Conservation (phyloP, 37 sponge, comb jelly and placozoan genomes). For the Cliona cf. orientalis region DNA sequence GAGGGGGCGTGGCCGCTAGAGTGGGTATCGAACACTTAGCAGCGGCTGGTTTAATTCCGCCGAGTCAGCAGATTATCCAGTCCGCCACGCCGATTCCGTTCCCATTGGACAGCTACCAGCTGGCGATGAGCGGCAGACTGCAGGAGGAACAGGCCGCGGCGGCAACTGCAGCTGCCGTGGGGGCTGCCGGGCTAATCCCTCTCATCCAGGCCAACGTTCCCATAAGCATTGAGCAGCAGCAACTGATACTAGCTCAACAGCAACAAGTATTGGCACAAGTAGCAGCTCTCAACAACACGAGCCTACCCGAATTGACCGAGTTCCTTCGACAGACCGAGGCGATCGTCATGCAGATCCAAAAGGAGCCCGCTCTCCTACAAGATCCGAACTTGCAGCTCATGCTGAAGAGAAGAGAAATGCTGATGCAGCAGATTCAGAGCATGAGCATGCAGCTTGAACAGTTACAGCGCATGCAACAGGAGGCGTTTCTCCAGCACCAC, state of each 20-base stretch:
- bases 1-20: neutral
- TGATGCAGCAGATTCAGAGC: neutral
- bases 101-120: neutral
- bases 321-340: conserved; percentile 27
- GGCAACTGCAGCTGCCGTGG: neutral
- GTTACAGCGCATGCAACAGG: conserved; percentile 25
- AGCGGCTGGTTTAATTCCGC: neutral
- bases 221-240: conserved; percentile 7
- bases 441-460: conserved; percentile 6
- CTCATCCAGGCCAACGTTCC: neutral
- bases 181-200: neutral
- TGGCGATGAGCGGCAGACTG: conserved; percentile 1
- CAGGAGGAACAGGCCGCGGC: neutral
- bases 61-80: neutral
- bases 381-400: conserved; percentile 32
- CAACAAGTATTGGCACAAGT: conserved; percentile 17
- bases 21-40: conserved; percentile 6
- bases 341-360: conserved; percentile 24
- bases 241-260: conserved; percentile 18
- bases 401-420: conserved; percentile 9
- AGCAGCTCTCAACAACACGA: neutral
- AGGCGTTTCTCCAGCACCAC: neutral
- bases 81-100: too few relatives aligned
- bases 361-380: conserved; percentile 33
- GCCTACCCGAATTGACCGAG: conserved; percentile 8